Base-by-base conservation (phyloP, 92 coral and sea anemone genomes). In the Anthopleura xanthogrammica region DNA sequence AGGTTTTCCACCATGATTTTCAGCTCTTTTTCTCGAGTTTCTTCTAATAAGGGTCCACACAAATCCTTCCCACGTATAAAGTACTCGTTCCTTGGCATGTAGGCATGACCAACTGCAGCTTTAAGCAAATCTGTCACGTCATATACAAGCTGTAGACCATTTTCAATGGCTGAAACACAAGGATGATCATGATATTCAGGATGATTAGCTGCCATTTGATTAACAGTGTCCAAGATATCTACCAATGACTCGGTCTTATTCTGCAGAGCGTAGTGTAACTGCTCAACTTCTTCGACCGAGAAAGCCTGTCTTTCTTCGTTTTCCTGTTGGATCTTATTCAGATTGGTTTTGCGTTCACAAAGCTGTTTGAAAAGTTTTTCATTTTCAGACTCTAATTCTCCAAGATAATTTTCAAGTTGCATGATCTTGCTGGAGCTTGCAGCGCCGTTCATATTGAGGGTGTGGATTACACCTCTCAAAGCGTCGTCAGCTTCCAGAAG, bases 91-190 rank as follows among this genome's bases (percentile, higher is more conserved):
- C 17, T 80, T 50, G 77, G 41, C 17, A 5, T 20, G 60, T 60
- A 60, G 16, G 77, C n/a, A 22, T 48, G 50, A 5, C 77, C 66
- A 23, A 85, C 36, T 29, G 36, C 79, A 42, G 79, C 79, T 48
- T 55, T 78, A 39, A 85, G 52, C 16, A 85, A 56, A 6, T 79
- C 72, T 42, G 79, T 77, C 6, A 72, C 78, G 72, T 85, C 88
- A 58, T 72, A 85, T 9, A 85, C 60, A 24, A 85, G 72, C 56
- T 85, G 83, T 81, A 85, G 52, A 12, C 88, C 88, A 42, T 77
- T 78, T 23, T 85, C 88, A 73, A 85, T 70, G 16, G 81, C 64
- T n/a, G 62, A 52, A 3, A 66, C 17, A 36, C 75, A 78, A 6
- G 88, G 83, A 50, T 85, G 88, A 2, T 41, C 43, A 19, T 77